Conservation (phyloP, 2,113 vertebrate genomes). For the Antidorcas marsupialis region DNA sequence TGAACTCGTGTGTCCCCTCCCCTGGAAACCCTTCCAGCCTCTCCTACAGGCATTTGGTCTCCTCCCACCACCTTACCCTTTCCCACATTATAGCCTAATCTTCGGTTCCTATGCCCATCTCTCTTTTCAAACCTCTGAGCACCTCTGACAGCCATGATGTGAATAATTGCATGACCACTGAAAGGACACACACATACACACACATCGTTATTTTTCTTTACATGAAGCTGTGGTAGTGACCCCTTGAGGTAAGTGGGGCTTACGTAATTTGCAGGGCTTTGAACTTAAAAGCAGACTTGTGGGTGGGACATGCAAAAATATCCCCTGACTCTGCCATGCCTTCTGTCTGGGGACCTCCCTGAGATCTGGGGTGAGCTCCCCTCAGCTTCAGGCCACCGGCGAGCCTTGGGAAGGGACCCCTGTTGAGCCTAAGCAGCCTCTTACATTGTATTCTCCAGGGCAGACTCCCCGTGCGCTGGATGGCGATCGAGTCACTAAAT, state of each 20-base stretch:
- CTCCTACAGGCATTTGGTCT: not conserved
- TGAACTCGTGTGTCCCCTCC: not conserved
- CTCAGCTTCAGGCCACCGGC: not conserved
- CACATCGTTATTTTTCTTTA: not conserved
- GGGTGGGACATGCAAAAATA: not conserved
- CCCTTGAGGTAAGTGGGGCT: not conserved
- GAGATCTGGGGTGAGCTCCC: not conserved
- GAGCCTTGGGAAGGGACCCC: not conserved
- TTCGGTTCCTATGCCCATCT: not conserved
- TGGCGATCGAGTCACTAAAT: conserved; percentile 92
- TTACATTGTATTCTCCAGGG: conserved; percentile 78
- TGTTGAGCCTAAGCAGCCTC: not conserved
- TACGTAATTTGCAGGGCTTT: not conserved
- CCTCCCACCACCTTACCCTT: not conserved
- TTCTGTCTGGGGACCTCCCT: not conserved
- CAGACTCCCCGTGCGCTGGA: conserved; percentile 91
- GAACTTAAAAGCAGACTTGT: not conserved
- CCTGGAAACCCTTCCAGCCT: not conserved
- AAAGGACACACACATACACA: not conserved
- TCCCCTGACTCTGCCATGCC: not conserved
- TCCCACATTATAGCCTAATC: not conserved
- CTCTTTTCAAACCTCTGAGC: not conserved
- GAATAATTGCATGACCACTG: not conserved
- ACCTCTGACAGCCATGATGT: not conserved
- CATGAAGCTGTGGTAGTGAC: not conserved